Percentiles rank a stretch among this genome's conserved stretches.
These are phyloP conservation scores for Portunus trituberculatus DNA, from an alignment of 1,140 invertebrate species.

Conservation along the genomic window DNA sequence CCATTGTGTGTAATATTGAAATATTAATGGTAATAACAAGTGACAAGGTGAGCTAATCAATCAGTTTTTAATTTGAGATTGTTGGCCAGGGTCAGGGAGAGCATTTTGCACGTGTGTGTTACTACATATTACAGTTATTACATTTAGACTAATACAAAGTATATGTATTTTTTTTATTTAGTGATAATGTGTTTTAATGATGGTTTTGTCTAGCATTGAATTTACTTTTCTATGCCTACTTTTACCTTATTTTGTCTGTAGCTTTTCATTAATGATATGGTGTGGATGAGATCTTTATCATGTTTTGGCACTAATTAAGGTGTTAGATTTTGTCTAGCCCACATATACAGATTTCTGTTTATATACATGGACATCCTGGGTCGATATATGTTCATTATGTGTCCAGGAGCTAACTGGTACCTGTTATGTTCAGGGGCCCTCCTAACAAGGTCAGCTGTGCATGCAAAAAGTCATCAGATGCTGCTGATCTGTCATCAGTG, in stretches of 20 bases:
- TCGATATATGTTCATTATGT: background rate
- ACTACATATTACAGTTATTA: background rate
- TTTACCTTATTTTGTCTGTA: background rate
- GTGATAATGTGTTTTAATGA: background rate
- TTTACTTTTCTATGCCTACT: too few species aligned
- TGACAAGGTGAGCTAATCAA: background rate
- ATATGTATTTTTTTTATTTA: background rate
- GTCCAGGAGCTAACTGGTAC: background rate
- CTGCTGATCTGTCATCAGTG: conserved; percentile 54
- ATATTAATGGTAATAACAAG: background rate
- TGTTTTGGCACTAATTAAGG: background rate
- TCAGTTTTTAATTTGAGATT: background rate
- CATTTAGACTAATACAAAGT: background rate
- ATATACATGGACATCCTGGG: background rate
- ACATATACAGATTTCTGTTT: background rate
- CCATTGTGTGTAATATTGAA: background rate
- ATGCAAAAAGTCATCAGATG: conserved; percentile 66
- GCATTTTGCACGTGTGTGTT: background rate
- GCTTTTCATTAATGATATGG: background rate
- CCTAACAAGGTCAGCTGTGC: conserved; percentile 68
- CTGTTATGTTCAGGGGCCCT: conserved; percentile 65
- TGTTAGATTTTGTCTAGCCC: background rate
- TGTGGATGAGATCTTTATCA: background rate
- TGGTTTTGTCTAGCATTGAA: background rate
- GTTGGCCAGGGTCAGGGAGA: background rate